Base-by-base conservation (phyloP, 2,888 invertebrate genomes). In the Amphipyra berbera region DNA sequence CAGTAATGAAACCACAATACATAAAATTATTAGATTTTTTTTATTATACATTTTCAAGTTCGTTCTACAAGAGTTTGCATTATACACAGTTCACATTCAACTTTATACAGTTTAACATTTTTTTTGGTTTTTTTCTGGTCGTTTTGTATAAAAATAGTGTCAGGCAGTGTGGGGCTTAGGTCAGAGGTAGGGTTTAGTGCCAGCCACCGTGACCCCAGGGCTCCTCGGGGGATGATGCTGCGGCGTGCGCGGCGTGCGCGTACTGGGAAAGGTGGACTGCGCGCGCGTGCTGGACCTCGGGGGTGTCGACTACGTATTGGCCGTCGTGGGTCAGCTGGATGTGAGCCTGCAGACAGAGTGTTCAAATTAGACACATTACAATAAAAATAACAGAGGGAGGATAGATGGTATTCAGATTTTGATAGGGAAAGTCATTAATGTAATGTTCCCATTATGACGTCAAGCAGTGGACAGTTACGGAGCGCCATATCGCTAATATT, bases 271-370 rank as follows among this genome's bases (percentile, higher is more conserved):
- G 84, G 81, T 95, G 94, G 37, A 91, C 89, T 53, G 94, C 93
- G 61, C 94, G 88, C 13, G 95, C 94, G 87, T 95, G 95, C 52
- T 94, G 94, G 0, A 95, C 95, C 82, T 94, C 94, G 60, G 94
- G 95, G 60, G 95, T 94, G 88, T 95, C 95, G 0, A 94, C 92
- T 27, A 95, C 94, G 91, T 91, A 94, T 77, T 94, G 94, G 21
- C 94, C 95, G 83, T 95, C 95, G 85, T 94, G 95, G 77, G 94
- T 94, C 73, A 95, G 90, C 73, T 95, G 94, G 86, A 95, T 94
- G 87, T 95, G 89, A 61, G 95, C 95, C 86, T 89, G 89, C 12
- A n/a, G 53, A 37, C 6, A 40, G 10, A 48, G 52, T 7, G 50
- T 7, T 15, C 5, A 7, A 0, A 8, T 57, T 50, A 41, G 46